Conservation (phyloP, 2,888 invertebrate genomes). For the Drosophila parthenogenetica region DNA sequence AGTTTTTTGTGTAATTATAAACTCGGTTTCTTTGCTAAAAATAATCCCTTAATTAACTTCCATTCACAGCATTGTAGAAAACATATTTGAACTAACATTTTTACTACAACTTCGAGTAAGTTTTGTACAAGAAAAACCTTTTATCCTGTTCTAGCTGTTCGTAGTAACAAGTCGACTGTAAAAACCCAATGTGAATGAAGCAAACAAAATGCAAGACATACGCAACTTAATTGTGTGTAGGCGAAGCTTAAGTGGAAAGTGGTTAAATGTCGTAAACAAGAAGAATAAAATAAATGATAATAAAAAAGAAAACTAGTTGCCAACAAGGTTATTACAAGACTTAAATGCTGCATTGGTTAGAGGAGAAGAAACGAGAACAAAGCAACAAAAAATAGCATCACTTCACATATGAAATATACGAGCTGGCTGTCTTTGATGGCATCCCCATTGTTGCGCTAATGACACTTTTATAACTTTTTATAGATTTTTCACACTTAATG, state of each 20-base stretch:
- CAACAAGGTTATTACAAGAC: conserved; percentile 53
- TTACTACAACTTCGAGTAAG: not conserved
- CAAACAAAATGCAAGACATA: conserved; percentile 17
- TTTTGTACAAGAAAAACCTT: conserved; percentile 50
- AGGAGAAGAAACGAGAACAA: not conserved
- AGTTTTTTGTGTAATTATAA: not conserved
- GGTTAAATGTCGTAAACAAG: conserved; percentile 21
- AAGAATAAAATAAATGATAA: too few relatives aligned
- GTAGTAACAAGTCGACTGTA: conserved; percentile 30
- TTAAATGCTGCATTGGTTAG: conserved; percentile 26
- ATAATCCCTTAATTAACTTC: conserved; percentile 10
- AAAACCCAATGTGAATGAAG: conserved; percentile 5
- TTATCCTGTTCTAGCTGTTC: conserved; percentile 33
- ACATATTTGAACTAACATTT: not conserved
- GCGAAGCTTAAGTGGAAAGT: conserved; percentile 1
- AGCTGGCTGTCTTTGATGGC: conserved; percentile 33
- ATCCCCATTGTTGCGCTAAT: conserved; percentile 67
- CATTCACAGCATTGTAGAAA: not conserved
- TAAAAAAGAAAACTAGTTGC: conserved; percentile 10
- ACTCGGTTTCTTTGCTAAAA: conserved; percentile 1
- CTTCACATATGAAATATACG: conserved; percentile 15
- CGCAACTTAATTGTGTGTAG: conserved; percentile 13
- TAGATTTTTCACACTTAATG: conserved; percentile 80
- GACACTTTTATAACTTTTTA: conserved; percentile 82
- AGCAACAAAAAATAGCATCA: not conserved